These are phyloP conservation scores for Gambusia yucatana DNA, from an alignment of 2,797 vertebrate genomes.

Conservation along the genomic window DNA sequence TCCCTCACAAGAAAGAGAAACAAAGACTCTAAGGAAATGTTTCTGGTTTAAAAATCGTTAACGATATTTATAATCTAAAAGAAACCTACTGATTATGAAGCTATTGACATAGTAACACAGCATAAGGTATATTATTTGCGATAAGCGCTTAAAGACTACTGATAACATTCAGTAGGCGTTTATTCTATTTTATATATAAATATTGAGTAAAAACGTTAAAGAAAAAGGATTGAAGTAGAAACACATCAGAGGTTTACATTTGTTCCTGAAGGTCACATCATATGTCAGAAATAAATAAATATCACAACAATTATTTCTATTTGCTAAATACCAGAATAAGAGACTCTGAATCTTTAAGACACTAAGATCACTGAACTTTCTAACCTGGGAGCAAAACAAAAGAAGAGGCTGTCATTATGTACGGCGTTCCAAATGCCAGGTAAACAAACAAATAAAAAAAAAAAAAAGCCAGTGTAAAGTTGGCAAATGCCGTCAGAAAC, in stretches of 20 bases:
- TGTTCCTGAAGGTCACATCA: not conserved
- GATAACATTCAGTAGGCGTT: not conserved
- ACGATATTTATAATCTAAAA: not conserved
- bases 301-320: not conserved
- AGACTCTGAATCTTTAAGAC: not conserved
- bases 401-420: not conserved
- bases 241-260: not conserved
- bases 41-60: not conserved
- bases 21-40: not conserved
- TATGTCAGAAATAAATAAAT: not conserved
- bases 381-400: not conserved
- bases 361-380: not conserved
- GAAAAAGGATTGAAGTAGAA: not conserved
- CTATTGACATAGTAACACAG: not conserved
- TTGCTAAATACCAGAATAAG: not conserved
- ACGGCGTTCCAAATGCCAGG: not conserved
- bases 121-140: not conserved
- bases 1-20: not conserved
- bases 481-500: not conserved
- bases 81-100: not conserved
- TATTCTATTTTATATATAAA: not conserved
- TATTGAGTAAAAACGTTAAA: not conserved
- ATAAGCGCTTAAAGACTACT: not conserved
- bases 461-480: not conserved
- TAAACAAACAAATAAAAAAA: no score